Base-by-base conservation (phyloP, 2,797 vertebrate species). In the Somateria mollissima region DNA sequence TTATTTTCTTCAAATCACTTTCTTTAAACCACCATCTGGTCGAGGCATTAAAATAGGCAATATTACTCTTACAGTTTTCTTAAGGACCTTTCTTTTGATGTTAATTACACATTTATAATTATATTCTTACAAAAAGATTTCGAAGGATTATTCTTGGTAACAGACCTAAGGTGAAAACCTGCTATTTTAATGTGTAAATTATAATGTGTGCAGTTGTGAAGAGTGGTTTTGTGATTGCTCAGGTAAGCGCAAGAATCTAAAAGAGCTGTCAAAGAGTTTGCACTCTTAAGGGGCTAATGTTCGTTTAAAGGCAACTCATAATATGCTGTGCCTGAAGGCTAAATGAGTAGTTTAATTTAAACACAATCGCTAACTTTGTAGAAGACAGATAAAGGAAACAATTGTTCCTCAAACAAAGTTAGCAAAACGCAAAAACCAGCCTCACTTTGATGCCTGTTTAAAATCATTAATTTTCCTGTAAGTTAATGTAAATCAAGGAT, bases 101-200 rank as follows among this genome's bases (percentile, higher is more conserved):
- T 89, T 94, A 96, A 94, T 96, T 97, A 95, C 90, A 95, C 70
- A 96, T 98, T 97, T 95, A 94, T 97, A 97, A 97, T 97, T 97
- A 96, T 45, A 73, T 69, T 96, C 96, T 97, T 96, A 89, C 19
- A 22, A 84, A 97, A 97, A 90, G 91, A 94, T 97, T 97, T 82
- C 80, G 88, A 83, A 73, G 91, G 89, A 97, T 97, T 98, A 91
- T 97, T 97, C 95, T 97, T 97, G 96, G 97, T 96, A 97, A 51
- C 67, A 95, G 94, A 96, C 90, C 92, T 96, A 64, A 97, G 96
- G 96, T 97, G 97, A 98, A 96, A 97, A 91, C 86, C 90, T 97
- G 85, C 94, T 95, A 96, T 16, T 95, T 97, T 97, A 97, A 98
- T 97, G 95, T 82, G 84, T 96, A 97, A 98, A 98, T 98, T 97